A percentile compares a stretch with the other conserved stretches of the same genome.
phyloP scores from a whole-genome alignment of 2,888 invertebrate genomes.

The Stenurella melanura region DNA sequence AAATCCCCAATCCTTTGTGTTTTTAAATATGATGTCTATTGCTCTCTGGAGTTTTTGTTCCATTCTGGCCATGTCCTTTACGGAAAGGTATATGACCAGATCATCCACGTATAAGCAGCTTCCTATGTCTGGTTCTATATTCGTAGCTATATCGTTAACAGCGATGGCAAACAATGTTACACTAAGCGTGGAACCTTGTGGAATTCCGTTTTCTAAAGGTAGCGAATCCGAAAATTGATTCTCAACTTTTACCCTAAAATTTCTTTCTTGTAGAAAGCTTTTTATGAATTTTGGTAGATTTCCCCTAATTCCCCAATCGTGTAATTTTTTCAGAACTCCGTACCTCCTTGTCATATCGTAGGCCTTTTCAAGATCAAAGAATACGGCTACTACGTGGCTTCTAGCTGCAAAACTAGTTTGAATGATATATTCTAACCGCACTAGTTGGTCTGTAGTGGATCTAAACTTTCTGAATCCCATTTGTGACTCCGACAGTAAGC shows the following conservation, averaged over 20 bases:
- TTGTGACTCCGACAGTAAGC: not conserved
- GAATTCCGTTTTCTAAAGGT: constrained; percentile 30
- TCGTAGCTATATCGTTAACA: constrained; percentile 5
- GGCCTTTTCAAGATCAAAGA: constrained; percentile 25
- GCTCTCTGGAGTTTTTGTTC: constrained; percentile 12
- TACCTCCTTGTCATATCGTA: constrained; percentile 21
- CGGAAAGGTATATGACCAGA: constrained; percentile 15
- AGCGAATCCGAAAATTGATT: not conserved
- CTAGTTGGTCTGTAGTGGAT: constrained; percentile 6
- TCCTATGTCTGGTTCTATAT: not conserved
- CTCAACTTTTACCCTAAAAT: constrained; percentile 3
- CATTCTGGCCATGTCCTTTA: not conserved
- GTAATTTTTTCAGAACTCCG: constrained; percentile 16
- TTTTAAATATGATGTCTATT: not conserved
- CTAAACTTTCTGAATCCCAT: constrained; percentile 22
- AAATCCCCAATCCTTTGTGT: not conserved
- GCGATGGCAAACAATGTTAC: constrained; percentile 31
- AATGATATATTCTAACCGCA: constrained; percentile 4
- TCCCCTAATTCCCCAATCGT: constrained; percentile 4
- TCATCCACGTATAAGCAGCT: constrained; percentile 31
- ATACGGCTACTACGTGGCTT: not conserved
- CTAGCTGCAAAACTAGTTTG: not conserved
- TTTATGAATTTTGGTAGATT: constrained; percentile 7
- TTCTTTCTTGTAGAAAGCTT: not conserved
- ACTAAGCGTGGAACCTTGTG: constrained; percentile 35